phyloP scores from a whole-genome alignment of 2,113 vertebrate species.

The Xerus inauris region DNA sequence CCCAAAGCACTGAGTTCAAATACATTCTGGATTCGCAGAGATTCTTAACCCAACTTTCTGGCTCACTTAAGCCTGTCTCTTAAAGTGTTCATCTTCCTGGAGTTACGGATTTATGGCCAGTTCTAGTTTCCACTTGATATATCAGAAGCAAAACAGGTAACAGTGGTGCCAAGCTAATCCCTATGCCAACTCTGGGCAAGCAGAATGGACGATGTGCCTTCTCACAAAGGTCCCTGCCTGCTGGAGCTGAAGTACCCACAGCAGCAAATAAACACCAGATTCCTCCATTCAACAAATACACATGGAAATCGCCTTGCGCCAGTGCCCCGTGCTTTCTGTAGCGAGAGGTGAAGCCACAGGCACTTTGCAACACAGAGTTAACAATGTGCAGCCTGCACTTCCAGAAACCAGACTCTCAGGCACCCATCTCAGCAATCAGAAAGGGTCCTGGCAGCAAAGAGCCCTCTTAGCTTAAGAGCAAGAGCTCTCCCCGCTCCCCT shows the following conservation, averaged over 20 bases:
- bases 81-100: not conserved
- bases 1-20: not conserved
- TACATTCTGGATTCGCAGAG: not conserved
- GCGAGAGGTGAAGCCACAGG: not conserved
- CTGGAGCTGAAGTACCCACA: not conserved
- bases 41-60: not conserved
- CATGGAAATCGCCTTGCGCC: not conserved
- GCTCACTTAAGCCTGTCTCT: not conserved
- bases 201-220: not conserved
- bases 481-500: not conserved
- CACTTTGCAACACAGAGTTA: not conserved
- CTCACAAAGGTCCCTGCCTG: not conserved
- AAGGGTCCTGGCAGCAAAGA: not conserved
- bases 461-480: fast-evolving
- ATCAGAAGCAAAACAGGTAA: not conserved
- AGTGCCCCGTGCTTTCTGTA: not conserved
- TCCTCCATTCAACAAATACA: not conserved
- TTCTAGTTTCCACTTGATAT: not conserved
- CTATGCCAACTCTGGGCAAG: not conserved
- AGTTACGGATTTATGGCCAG: not conserved
- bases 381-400: not conserved
- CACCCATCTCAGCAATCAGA: not conserved
- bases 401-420: not conserved
- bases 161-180: not conserved
- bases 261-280: not conserved